Conservation (phyloP, 2,888 invertebrate species). For the Sussaba pulchella region DNA sequence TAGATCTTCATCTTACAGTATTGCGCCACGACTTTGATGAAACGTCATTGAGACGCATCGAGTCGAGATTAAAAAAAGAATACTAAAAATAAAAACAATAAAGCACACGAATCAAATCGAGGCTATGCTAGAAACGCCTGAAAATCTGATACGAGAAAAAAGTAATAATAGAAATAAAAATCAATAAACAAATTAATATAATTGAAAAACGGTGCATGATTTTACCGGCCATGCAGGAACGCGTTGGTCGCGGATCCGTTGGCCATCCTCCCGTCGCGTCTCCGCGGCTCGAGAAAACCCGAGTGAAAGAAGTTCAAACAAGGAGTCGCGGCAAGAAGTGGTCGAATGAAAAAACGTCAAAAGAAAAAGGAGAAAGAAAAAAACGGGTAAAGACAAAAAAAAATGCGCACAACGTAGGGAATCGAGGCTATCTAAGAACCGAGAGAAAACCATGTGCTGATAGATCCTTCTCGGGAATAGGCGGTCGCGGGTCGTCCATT, state of each 20-base stretch:
- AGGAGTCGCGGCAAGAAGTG: constrained; percentile 46
- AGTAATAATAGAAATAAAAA: too few species aligned
- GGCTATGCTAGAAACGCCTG: constrained; percentile 67
- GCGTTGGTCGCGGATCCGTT: constrained; percentile 67
- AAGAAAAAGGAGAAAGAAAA: constrained; percentile 22
- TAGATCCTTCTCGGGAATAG: constrained; percentile 65
- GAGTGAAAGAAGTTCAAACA: constrained; percentile 42
- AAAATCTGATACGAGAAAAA: constrained; percentile 54
- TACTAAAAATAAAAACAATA: constrained; percentile 8
- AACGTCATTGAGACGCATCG: constrained; percentile 46
- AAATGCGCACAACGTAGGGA: constrained; percentile 38
- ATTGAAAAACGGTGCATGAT: too few species aligned
- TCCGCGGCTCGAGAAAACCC: constrained; percentile 39
- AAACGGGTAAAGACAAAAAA: constrained; percentile 17
- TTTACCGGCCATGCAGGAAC: background rate
- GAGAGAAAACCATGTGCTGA: constrained; percentile 64
- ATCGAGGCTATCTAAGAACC: constrained; percentile 65
- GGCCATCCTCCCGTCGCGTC: constrained; percentile 25
- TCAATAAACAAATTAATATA: too few species aligned
- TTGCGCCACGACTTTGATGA: constrained; percentile 57
- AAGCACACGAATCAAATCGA: constrained; percentile 56
- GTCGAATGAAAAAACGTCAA: background rate
- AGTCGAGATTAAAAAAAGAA: constrained; percentile 39
- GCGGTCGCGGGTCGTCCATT: constrained; percentile 62
- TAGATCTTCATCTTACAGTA: constrained; percentile 48